Evolutionary conservation across 2,113 vertebrate genomes (phyloP).

Genomic region (Scomber scombrus): DNA sequence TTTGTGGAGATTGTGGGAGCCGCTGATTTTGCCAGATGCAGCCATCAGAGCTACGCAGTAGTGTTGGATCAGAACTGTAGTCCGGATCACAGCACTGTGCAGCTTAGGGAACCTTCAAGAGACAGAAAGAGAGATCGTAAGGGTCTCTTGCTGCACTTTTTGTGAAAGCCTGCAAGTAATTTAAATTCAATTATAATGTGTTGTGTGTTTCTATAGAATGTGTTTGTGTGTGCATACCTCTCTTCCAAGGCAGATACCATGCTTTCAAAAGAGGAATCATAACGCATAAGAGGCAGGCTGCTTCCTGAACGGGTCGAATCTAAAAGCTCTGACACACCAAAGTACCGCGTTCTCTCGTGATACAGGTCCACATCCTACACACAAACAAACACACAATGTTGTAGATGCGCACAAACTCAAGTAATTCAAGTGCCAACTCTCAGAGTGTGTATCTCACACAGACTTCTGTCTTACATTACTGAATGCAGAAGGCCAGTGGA

Average conservation of each 20-base stretch:
- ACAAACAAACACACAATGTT: slow-evolving; percentile 28
- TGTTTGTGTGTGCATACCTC: slow-evolving; percentile 83
- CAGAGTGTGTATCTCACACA: neutral
- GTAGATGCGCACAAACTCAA: neutral
- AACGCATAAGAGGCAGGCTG: slow-evolving; percentile 92
- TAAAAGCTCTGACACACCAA: slow-evolving; percentile 94
- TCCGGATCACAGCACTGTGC: slow-evolving; percentile 95
- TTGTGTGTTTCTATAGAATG: slow-evolving; percentile 7
- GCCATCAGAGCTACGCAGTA: slow-evolving; percentile 96
- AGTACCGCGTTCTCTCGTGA: slow-evolving; percentile 93
- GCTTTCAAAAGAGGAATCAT: slow-evolving; percentile 95
- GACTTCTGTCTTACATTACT: slow-evolving; percentile 86
- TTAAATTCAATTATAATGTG: neutral
- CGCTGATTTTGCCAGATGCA: slow-evolving; percentile 84
- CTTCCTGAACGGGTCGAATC: slow-evolving; percentile 93
- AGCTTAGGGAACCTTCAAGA: slow-evolving; percentile 92
- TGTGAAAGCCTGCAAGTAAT: neutral
- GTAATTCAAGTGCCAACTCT: neutral
- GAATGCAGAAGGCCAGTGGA: slow-evolving; percentile 94
- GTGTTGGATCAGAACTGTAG: slow-evolving; percentile 95
- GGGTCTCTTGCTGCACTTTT: neutral
- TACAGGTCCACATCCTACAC: slow-evolving; percentile 92
- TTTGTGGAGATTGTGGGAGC: slow-evolving; percentile 89
- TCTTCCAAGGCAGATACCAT: slow-evolving; percentile 94
- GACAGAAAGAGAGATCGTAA: slow-evolving; percentile 3